Evolutionary conservation across 2,888 invertebrate species (phyloP).

Genomic region (Lasioglossum calceatum): DNA sequence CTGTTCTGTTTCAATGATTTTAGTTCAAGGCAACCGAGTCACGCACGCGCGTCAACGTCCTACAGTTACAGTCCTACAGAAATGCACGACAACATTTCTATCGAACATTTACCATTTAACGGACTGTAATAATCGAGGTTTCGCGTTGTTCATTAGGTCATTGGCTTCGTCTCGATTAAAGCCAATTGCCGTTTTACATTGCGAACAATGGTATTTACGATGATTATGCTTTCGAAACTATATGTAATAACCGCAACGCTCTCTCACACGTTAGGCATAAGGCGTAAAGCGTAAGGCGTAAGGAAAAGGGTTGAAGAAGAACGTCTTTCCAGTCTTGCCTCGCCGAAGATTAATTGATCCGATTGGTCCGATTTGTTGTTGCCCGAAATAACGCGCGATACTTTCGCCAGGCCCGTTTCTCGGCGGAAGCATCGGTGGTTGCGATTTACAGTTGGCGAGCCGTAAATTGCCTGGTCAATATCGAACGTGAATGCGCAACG

Average conservation of each 20-base stretch:
- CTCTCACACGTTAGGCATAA: too few relatives aligned
- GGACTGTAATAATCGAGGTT: constrained; percentile 3
- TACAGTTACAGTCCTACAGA: constrained; percentile 33
- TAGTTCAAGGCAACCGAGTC: constrained; percentile 81
- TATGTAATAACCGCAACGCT: too few relatives aligned
- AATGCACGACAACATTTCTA: constrained; percentile 49
- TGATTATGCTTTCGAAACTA: not conserved
- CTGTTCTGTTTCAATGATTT: constrained; percentile 82
- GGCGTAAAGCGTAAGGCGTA: too few relatives aligned
- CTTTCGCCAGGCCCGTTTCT: not conserved
- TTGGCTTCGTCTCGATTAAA: not conserved
- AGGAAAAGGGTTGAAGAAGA: not conserved
- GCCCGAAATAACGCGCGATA: not conserved
- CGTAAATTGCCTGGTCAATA: not conserved
- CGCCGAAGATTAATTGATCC: not conserved
- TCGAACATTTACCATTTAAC: constrained; percentile 17
- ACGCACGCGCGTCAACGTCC: constrained; percentile 47
- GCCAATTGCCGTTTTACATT: not conserved
- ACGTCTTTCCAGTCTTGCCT: not conserved
- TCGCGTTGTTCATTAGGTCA: not conserved
- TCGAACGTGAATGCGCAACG: not conserved
- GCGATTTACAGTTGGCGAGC: not conserved
- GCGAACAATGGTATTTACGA: not conserved
- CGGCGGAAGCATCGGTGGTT: not conserved
- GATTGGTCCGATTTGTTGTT: not conserved